Evolutionary conservation across 2,888 invertebrate species (phyloP), one percentile per base, ranked within the genome.

Genomic region (Dynastes maya): DNA sequence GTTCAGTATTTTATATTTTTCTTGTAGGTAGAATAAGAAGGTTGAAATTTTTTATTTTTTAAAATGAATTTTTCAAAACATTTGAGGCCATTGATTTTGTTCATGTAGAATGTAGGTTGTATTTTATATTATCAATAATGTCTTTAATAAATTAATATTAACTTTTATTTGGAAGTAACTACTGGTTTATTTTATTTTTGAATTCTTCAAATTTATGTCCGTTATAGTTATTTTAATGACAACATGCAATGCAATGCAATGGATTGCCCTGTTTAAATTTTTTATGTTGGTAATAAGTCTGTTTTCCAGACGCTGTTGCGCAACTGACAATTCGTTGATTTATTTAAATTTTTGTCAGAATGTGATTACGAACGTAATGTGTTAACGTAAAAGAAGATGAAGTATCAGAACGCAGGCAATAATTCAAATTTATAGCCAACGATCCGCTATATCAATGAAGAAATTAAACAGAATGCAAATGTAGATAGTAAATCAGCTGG

Each of bases 401-500:
- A 32, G 55, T 55, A 63, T n/a, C 22, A 29, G 2, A 40, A 64
- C 63, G 22, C 16, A 32, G n/a, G 64, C 67, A 65, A 75, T 75
- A 74, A 75, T 61, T 49, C 16, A 61, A 67, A 68, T 74, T 40
- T 55, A 75, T 68, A 37, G 77, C 61, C 45, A 49, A 78, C 49
- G 49, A 67, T 32, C 37, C 40, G 61, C 65, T 65, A 68, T 72
- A 71, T n/a, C 45, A 75, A 68, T n/a, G 64, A 53, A 63, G 79
- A 81, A 82, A 81, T 58, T 45, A 29, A 37, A 58, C 9, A 72
- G 40, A 72, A 82, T 82, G 82, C 84, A 84, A 84, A 82, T 82
- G 82, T 83, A 84, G 84, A 82, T 82, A 82, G 81, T 83, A 80
- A 82, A 83, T 86, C 85, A 86, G 84, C 86, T 87, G 87, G 87